phyloP scores from a whole-genome alignment of 1,140 invertebrate genomes.

The Bombus balteatus region DNA sequence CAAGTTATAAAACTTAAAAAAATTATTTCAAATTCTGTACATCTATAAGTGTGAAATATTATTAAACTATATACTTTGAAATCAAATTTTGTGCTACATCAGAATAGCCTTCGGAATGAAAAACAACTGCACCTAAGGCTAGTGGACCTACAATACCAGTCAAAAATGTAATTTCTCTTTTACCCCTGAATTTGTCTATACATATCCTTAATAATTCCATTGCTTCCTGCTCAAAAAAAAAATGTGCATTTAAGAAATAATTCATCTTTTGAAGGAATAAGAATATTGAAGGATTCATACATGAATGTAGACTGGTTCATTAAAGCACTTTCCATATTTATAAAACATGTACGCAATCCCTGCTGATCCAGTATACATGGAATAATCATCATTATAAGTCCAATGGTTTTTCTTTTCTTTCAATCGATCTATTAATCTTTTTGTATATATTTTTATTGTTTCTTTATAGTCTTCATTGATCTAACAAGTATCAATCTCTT shows the following conservation, averaged over 20 bases:
- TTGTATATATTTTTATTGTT: slow-evolving; percentile 52
- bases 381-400: slow-evolving; percentile 75
- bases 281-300: slow-evolving; percentile 51
- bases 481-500: slow-evolving; percentile 57
- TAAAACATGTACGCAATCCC: slow-evolving; percentile 84
- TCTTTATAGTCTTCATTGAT: slow-evolving; percentile 68
- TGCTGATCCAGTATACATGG: slow-evolving; percentile 83
- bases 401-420: slow-evolving; percentile 70
- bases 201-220: slow-evolving; percentile 79
- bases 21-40: neutral
- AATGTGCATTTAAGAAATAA: slow-evolving; percentile 41
- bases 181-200: slow-evolving; percentile 80
- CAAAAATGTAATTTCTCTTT: slow-evolving; percentile 86
- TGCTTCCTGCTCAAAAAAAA: slow-evolving; percentile 80
- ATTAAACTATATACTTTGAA: slow-evolving; percentile 78
- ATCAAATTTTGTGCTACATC: slow-evolving; percentile 80
- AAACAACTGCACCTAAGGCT: slow-evolving; percentile 87
- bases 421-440: slow-evolving; percentile 66
- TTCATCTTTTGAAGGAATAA: slow-evolving; percentile 26
- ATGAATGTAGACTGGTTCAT: slow-evolving; percentile 65
- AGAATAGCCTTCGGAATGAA: slow-evolving; percentile 82
- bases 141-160: slow-evolving; percentile 91
- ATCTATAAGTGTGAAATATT: neutral
- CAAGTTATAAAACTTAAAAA: neutral
- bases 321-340: slow-evolving; percentile 78